Conservation (phyloP, 2,888 invertebrate genomes). For the Acheta domesticus region DNA sequence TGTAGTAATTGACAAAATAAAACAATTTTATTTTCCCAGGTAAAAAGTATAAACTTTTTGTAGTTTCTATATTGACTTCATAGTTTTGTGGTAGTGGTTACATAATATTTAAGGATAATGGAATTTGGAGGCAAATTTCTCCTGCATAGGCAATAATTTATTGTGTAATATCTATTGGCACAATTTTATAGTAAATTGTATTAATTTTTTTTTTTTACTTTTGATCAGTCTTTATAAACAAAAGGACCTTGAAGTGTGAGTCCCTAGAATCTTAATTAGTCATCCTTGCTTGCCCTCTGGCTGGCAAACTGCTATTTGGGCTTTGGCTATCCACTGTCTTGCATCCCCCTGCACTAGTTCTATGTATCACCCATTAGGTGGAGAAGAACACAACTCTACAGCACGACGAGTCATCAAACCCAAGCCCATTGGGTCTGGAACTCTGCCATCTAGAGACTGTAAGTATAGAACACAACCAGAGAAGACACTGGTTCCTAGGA, state of each 20-base stretch:
- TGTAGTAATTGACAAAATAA: too few relatives aligned
- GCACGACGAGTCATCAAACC: slow-evolving; percentile 54
- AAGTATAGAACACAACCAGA: slow-evolving; percentile 47
- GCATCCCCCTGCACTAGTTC: not conserved
- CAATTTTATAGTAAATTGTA: too few relatives aligned
- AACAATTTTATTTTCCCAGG: too few relatives aligned
- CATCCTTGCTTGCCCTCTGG: not conserved
- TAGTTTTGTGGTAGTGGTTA: too few relatives aligned
- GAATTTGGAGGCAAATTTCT: too few relatives aligned
- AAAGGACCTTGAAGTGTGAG: not conserved
- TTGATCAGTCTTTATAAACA: too few relatives aligned
- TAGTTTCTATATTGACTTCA: too few relatives aligned
- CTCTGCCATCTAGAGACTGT: slow-evolving; percentile 62
- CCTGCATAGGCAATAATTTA: too few relatives aligned
- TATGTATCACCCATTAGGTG: slow-evolving; percentile 27
- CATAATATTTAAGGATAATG: too few relatives aligned
- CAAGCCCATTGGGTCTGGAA: slow-evolving; percentile 65
- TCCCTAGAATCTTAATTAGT: not conserved
- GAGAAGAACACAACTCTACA: slow-evolving; percentile 51
- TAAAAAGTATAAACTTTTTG: too few relatives aligned
- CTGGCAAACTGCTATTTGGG: not conserved
- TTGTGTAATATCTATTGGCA: too few relatives aligned
- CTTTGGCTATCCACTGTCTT: not conserved
- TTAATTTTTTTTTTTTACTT: too few relatives aligned
- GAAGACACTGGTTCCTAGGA: not conserved